phyloP scores from a whole-genome alignment of 1,140 invertebrate species.

The Bemisia tabaci region DNA sequence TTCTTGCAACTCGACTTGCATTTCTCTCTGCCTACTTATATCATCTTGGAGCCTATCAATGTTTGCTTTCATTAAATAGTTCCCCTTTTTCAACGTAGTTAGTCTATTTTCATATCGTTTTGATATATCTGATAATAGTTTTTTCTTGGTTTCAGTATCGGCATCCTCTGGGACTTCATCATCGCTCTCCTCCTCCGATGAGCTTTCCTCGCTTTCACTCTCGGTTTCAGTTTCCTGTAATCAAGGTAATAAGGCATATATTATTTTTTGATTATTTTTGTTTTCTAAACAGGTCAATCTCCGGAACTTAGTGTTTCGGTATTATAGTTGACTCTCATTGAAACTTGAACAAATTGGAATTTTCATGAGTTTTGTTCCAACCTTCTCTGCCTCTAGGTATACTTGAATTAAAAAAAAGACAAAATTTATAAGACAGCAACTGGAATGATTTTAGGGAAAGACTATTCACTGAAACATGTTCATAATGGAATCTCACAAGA shows the following conservation, averaged over 20 bases:
- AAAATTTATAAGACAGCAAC: no score
- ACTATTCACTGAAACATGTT: no score
- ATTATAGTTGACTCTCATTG: no score
- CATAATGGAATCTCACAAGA: no score
- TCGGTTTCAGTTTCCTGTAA: constrained; percentile 38
- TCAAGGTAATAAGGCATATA: background rate
- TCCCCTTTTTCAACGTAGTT: constrained; percentile 66
- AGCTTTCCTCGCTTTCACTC: constrained; percentile 37
- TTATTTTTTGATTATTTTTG: background rate
- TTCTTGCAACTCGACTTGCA: constrained; percentile 56
- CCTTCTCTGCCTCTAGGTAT: no score
- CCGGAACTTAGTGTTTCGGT: no score
- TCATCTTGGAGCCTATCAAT: constrained; percentile 73
- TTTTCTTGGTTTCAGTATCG: constrained; percentile 44
- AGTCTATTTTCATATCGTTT: constrained; percentile 63
- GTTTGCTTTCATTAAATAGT: constrained; percentile 69
- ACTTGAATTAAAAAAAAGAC: no score
- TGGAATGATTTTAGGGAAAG: no score
- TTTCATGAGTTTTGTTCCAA: no score
- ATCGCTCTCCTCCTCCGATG: constrained; percentile 38
- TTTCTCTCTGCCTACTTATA: constrained; percentile 61
- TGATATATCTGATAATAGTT: constrained; percentile 38
- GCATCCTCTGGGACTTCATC: constrained; percentile 46
- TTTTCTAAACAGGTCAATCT: no score
- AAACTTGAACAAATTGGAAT: no score